These are phyloP conservation scores for Pemphredon lugubris DNA, from an alignment of 2,888 invertebrate genomes.

Conservation along the genomic window DNA sequence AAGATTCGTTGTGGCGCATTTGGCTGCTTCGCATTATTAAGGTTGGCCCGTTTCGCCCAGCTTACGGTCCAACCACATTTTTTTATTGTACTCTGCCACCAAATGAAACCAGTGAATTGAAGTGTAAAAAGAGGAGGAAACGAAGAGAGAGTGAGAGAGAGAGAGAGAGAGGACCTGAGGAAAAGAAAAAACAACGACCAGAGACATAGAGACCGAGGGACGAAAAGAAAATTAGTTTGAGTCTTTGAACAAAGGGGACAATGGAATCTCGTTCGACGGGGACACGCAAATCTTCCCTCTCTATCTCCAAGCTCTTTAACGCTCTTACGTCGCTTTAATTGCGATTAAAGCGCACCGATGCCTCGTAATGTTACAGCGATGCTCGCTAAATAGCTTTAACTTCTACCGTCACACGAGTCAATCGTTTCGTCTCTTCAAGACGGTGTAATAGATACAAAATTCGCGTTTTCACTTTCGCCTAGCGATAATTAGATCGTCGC, in stretches of 20 bases:
- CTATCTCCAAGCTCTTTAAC: conserved; percentile 19
- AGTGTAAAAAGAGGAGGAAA: conserved; percentile 9
- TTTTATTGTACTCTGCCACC: conserved; percentile 18
- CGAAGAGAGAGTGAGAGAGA: not conserved
- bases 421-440: conserved; percentile 12
- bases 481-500: conserved; percentile 1
- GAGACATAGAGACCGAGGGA: not conserved
- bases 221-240: conserved; percentile 41
- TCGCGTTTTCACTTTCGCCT: not conserved
- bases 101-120: conserved; percentile 41
- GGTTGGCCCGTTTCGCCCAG: conserved; percentile 14
- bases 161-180: not conserved
- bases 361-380: conserved; percentile 18
- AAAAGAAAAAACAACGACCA: not conserved
- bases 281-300: conserved; percentile 46
- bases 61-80: conserved; percentile 10
- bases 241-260: conserved; percentile 44
- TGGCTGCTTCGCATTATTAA: conserved; percentile 27
- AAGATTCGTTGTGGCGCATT: conserved; percentile 12
- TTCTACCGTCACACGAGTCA: conserved; percentile 41
- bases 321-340: conserved; percentile 5
- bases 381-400: conserved; percentile 46
- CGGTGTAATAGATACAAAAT: no score
- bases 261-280: conserved; percentile 24
- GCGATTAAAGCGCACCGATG: no score